Base-by-base conservation (phyloP, 1,140 invertebrate genomes). In the Cherax destructor region DNA sequence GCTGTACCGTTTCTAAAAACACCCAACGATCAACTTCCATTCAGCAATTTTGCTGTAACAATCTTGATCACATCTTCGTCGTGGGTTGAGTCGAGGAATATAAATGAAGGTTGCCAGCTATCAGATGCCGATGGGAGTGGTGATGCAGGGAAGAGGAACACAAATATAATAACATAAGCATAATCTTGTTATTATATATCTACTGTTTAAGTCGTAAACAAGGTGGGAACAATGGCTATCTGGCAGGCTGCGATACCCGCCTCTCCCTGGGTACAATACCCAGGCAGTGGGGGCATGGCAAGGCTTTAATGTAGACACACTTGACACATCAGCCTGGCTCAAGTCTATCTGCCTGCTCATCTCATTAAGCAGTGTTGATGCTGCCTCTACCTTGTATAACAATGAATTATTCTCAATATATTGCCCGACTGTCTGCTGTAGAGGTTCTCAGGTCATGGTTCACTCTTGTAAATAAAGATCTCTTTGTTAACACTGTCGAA, bases 201-300 rank as follows among this genome's bases (percentile, higher is more conserved):
- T 74, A 74, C 69, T 74, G 69, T 74, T 74, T 74, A 74, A 74
- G 69, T 74, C 69, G 69, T 74, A 74, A 74, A 74, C 69, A 74
- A 74, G n/a, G 69, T 74, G 69, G 69, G 69, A 74, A 74, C 69
- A 74, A 74, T 74, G 24, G 69, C n/a, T 30, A 74, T 30, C n/a
- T 74, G 69, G 11, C 69, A 30, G 69, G 69, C n/a, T 6, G 18
- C 69, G n/a, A 74, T 30, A 74, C n/a, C 69, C 11, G 18, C 5
- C 69, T 21, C 69, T 30, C 69, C 69, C 3, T 30, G 24, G 24
- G 69, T 30, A 74, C 69, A 74, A 74, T 74, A 74, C 69, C 5
- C 6, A 21, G n/a, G 69, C 7, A 21, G 5, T n/a, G 21, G 18
- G 69, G n/a, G 7, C 69, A 18, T 69, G 65, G 65, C 65, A 69